Percentiles rank a stretch among this genome's conserved stretches.
Evolutionary conservation across 2,888 invertebrate genomes (phyloP).

Genomic region (Anthophora plumipes): DNA sequence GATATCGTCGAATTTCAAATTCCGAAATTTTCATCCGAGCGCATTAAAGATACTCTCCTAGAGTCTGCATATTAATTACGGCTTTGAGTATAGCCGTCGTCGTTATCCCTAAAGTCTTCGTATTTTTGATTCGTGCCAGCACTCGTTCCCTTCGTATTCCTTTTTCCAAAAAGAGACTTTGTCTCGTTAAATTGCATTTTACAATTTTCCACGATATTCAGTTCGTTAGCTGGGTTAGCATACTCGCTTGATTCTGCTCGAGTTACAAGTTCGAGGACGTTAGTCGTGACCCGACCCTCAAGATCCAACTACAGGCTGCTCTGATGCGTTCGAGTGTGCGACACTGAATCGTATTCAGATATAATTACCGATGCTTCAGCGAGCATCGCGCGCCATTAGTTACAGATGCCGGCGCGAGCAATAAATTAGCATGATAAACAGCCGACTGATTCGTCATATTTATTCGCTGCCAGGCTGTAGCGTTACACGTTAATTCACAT

Average conservation of each 20-base stretch:
- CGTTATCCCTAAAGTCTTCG: neutral
- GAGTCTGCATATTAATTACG: neutral
- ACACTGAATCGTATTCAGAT: slow-evolving; percentile 60
- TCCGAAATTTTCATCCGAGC: neutral
- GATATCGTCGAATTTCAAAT: slow-evolving; percentile 9
- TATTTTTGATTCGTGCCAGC: neutral
- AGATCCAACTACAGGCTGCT: slow-evolving; percentile 13
- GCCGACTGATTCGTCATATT: slow-evolving; percentile 53
- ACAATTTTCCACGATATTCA: neutral
- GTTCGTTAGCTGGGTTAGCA: neutral
- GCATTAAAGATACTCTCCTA: neutral
- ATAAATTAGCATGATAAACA: slow-evolving; percentile 63
- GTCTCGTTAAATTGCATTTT: neutral
- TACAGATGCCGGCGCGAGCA: slow-evolving; percentile 52
- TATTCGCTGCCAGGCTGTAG: slow-evolving; percentile 30
- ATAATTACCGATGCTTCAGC: slow-evolving; percentile 60
- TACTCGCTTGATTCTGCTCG: neutral
- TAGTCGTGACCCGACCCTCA: slow-evolving; percentile 2
- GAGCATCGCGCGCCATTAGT: slow-evolving; percentile 58
- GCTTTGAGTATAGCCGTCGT: no score
- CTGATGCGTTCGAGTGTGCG: slow-evolving; percentile 40
- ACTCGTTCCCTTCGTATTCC: no score
- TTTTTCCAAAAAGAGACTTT: neutral
- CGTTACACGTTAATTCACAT: slow-evolving; percentile 42
- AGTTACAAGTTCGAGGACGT: slow-evolving; percentile 8